These are phyloP conservation scores for Cybosia mesomella DNA, from an alignment of 2,888 invertebrate genomes.

Conservation along the genomic window DNA sequence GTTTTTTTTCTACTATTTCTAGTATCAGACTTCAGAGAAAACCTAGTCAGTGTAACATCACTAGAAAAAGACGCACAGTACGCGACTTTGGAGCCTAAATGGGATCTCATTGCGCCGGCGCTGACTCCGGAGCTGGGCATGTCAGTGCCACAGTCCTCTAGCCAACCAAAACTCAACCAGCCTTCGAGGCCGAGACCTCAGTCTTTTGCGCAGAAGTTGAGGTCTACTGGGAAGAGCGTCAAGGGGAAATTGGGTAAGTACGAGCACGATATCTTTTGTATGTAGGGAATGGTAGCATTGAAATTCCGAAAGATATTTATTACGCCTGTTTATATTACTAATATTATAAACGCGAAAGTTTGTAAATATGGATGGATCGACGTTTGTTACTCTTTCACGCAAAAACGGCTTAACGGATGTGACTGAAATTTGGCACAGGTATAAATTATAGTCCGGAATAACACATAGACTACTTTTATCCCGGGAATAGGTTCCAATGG, in stretches of 20 bases:
- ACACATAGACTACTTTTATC: too few species aligned
- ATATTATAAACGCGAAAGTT: too few species aligned
- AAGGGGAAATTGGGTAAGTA: constrained; percentile 88
- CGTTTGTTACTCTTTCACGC: too few species aligned
- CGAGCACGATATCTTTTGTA: not conserved
- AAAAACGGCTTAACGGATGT: too few species aligned
- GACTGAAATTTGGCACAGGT: too few species aligned
- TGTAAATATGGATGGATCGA: too few species aligned
- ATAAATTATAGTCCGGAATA: too few species aligned
- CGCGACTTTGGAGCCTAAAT: constrained; percentile 70
- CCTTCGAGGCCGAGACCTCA: constrained; percentile 88
- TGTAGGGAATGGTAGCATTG: not conserved
- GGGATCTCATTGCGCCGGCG: constrained; percentile 62
- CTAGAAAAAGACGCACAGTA: constrained; percentile 74
- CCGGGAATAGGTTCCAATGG: too few species aligned
- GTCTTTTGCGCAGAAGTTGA: constrained; percentile 95
- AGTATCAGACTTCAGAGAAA: constrained; percentile 89
- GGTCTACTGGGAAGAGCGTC: constrained; percentile 94
- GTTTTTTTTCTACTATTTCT: constrained; percentile 22
- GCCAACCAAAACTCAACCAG: constrained; percentile 51
- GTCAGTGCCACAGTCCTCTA: constrained; percentile 52
- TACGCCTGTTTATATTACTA: too few species aligned
- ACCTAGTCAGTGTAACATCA: constrained; percentile 80
- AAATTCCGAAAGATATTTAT: too few species aligned
- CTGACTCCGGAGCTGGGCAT: constrained; percentile 53